A percentile compares a stretch with the other conserved stretches of the same genome.
Evolutionary conservation across 2,888 invertebrate genomes (phyloP).

Genomic region (Oscheius sp.): DNA sequence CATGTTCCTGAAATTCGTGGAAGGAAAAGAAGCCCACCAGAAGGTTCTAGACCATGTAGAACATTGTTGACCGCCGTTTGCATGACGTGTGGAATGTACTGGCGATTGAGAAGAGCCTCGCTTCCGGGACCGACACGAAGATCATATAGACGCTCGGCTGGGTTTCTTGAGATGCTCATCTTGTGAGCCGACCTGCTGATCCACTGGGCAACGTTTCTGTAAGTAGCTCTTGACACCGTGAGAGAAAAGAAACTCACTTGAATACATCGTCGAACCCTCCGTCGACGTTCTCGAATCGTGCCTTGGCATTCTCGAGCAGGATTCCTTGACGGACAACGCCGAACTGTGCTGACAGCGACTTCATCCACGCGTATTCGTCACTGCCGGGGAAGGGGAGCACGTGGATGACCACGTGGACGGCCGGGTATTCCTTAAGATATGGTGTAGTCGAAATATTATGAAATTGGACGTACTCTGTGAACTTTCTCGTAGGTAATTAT

Average conservation of each 20-base stretch:
- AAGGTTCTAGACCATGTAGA: constrained; percentile 44
- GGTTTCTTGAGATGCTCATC: constrained; percentile 11
- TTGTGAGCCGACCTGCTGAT: constrained; percentile 32
- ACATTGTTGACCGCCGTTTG: constrained; percentile 48
- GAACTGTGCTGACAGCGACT: constrained; percentile 49
- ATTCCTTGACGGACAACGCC: constrained; percentile 68
- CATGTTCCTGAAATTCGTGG: too few relatives aligned
- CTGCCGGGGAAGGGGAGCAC: constrained; percentile 63
- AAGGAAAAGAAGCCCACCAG: constrained; percentile 13
- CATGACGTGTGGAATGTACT: constrained; percentile 49
- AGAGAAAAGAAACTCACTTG: constrained; percentile 15
- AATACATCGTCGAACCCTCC: constrained; percentile 47
- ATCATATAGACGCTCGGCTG: constrained; percentile 28
- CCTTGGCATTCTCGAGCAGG: constrained; percentile 58
- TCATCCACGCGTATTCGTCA: constrained; percentile 66
- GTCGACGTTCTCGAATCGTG: constrained; percentile 6
- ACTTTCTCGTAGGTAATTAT: constrained; percentile 30
- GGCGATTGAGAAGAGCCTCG: constrained; percentile 34
- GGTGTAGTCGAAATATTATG: too few relatives aligned
- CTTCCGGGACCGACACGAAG: constrained; percentile 33
- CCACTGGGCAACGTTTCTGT: constrained; percentile 40
- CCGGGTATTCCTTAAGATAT: constrained; percentile 50
- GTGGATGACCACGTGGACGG: constrained; percentile 64
- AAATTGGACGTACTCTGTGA: constrained; percentile 12
- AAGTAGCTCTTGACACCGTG: neutral